phyloP scores from a whole-genome alignment of 2,888 invertebrate genomes.

The Coleophora flavipennella region DNA sequence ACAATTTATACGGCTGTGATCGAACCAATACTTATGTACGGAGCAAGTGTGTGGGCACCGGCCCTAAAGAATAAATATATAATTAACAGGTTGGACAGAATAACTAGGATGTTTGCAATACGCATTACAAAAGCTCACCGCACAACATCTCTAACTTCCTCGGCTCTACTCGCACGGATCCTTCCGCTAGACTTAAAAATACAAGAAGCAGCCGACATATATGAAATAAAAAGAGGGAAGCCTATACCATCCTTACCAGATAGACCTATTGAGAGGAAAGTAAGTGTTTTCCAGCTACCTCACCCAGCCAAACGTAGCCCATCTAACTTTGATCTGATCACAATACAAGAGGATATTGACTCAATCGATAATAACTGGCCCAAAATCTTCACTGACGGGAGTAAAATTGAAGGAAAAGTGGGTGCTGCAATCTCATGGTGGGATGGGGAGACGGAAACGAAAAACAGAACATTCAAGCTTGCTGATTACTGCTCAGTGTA shows the following conservation, averaged over 20 bases:
- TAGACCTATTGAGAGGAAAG: background rate
- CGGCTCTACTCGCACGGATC: constrained; percentile 12
- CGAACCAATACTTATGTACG: background rate
- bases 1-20: background rate
- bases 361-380: background rate
- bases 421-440: background rate
- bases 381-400: background rate
- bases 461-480: background rate
- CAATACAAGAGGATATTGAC: background rate
- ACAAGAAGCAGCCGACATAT: constrained; percentile 9
- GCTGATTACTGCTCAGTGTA: background rate
- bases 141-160: constrained; percentile 13
- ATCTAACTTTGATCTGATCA: background rate
- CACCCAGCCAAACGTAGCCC: background rate
- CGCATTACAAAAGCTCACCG: constrained; percentile 5
- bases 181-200: constrained; percentile 16
- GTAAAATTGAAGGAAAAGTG: background rate
- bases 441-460: background rate
- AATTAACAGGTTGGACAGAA: background rate
- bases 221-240: background rate
- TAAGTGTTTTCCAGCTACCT: background rate
- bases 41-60: background rate
- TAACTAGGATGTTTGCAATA: constrained; percentile 4
- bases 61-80: background rate
- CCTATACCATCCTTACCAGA: background rate